These are phyloP conservation scores for Lathronympha strigana DNA, from an alignment of 2,888 invertebrate genomes.

Conservation along the genomic window DNA sequence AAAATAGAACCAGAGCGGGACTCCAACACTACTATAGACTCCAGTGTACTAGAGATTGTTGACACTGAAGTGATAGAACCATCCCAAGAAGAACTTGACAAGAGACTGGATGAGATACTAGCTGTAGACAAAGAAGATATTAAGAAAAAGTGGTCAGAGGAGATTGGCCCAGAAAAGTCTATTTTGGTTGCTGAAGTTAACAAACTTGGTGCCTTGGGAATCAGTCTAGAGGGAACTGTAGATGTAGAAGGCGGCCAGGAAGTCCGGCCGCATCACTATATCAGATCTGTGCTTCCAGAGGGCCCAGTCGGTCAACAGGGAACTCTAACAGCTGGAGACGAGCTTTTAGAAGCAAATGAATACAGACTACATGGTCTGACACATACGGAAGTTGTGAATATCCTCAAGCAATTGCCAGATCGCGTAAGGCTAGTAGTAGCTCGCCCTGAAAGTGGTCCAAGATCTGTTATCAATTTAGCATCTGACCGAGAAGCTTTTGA, in stretches of 20 bases:
- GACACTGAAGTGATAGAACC: conserved; percentile 79
- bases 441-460: conserved; percentile 86
- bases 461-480: conserved; percentile 90
- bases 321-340: conserved; percentile 96
- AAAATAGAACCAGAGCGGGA: conserved; percentile 91
- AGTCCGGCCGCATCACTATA: conserved; percentile 99
- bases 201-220: conserved; percentile 97
- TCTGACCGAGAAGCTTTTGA: conserved; percentile 92
- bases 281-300: conserved; percentile 97
- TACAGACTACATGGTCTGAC: conserved; percentile 95
- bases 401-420: conserved; percentile 95
- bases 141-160: conserved; percentile 90
- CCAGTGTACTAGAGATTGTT: conserved; percentile 86
- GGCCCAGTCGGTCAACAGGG: conserved; percentile 98
- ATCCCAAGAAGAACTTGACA: conserved; percentile 77
- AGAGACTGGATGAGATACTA: conserved; percentile 84
- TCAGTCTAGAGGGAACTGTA: conserved; percentile 98
- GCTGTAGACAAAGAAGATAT: conserved; percentile 85
- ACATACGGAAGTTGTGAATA: conserved; percentile 98
- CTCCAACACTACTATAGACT: conserved; percentile 92
- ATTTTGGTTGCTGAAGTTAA: conserved; percentile 96
- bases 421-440: conserved; percentile 97
- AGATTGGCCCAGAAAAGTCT: conserved; percentile 92
- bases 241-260: conserved; percentile 99
- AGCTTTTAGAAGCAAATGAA: conserved; percentile 98